phyloP scores from a whole-genome alignment of 2,113 vertebrate species.

The Anarhynchus alexandrinus region DNA sequence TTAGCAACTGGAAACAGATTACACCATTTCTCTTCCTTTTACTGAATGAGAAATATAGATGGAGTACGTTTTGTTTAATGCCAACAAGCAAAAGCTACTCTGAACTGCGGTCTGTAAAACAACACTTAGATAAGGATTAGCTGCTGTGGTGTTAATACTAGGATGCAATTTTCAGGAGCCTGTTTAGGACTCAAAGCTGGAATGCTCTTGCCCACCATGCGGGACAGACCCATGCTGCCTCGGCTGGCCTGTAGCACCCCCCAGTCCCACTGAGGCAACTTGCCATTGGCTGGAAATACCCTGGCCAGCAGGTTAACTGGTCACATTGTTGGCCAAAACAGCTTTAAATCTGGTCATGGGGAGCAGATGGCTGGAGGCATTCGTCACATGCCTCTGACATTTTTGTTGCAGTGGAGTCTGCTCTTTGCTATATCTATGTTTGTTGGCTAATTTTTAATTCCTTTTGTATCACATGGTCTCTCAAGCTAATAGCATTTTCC shows the following conservation, averaged over 20 bases:
- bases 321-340: neutral
- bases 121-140: neutral
- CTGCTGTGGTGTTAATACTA: neutral
- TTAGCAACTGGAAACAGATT: slow-evolving; percentile 52
- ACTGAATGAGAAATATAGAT: neutral
- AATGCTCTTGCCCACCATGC: neutral
- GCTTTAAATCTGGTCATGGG: neutral
- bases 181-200: neutral
- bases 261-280: neutral
- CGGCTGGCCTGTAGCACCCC: neutral
- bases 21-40: slow-evolving; percentile 23
- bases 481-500: neutral
- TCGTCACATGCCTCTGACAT: neutral
- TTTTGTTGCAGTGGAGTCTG: neutral
- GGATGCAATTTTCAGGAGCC: neutral
- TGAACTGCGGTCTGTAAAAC: neutral
- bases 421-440: neutral
- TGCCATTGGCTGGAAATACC: neutral
- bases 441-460: neutral
- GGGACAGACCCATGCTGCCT: rapidly evolving
- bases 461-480: neutral
- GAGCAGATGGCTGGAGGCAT: slow-evolving; percentile 14
- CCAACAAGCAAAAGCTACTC: neutral
- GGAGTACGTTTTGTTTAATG: neutral
- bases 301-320: neutral